Base-by-base conservation (phyloP, 1,140 invertebrate species). In the Drosophila repleta region DNA sequence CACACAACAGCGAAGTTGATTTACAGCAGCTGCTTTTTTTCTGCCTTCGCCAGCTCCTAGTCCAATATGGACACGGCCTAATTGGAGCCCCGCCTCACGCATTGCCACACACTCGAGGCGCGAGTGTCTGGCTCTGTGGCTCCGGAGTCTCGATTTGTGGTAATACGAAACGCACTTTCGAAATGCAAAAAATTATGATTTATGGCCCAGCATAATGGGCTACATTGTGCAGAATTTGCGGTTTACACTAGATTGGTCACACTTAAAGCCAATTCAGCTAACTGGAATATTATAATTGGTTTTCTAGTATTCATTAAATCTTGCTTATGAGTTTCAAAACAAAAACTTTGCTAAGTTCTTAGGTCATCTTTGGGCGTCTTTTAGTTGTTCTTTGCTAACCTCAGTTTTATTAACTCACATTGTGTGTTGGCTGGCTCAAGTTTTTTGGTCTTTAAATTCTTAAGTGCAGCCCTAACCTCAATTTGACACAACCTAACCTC, bases 101-200 rank as follows among this genome's bases (percentile, higher is more conserved):
- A 32, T 20, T 76, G 60, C 39, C 51, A 56, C 58, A 55, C 32
- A 52, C 73, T 57, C 73, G 67, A 76, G 62, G 6, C 39, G 39
- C 39, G 39, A 43, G 29, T 3, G 32, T 21, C 1, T 68, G 61
- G n/a, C n/a, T 55, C 53, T 51, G 18, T 20, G 43, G 7, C 37
- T 29, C 32, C 17, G 17, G 37, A 60, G 70, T 68, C 55, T 78
- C 68, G 62, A 75, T 67, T 84, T 79, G 76, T 43, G 51, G 80
- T 83, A 83, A 83, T 83, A 82, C 69, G 70, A 83, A 76, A 83
- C 79, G 79, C 79, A 83, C 79, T 83, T 83, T 83, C 79, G 65
- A 83, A 81, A 72, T 51, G 61, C 53, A 43, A 49, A 74, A 65
- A 56, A 74, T 77, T 84, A 79, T 83, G 79, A 83, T 83, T 83